Base-by-base conservation (phyloP, 2,113 vertebrate genomes). In the Pluvianellus socialis region DNA sequence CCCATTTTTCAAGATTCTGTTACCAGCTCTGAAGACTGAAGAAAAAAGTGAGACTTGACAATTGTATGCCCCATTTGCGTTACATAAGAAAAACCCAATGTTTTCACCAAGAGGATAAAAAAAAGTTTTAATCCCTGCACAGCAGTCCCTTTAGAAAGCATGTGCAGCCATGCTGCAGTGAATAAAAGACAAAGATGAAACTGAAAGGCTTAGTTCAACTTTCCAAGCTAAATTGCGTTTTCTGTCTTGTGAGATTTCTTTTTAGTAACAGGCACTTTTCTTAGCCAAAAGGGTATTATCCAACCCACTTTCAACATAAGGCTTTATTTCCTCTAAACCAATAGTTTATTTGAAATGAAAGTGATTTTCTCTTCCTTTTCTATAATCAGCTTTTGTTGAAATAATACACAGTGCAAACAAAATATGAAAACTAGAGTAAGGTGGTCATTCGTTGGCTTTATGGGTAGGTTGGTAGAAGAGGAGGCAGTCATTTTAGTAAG, bases 111-210 rank as follows among this genome's bases (percentile, higher is more conserved):
- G 14, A 74, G 17, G 8, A 24, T 38, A 74, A 59, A 59, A 81
- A 73, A 72, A 32, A 47, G 17, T 56, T 92, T 79, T 85, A 93
- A 88, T 73, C 42, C 32, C 19, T 26, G 22, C 45, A 79, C 40
- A 75, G 35, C 30, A 82, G 65, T 88, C 59, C 23, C 53, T 81
- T 88, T 62, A 56, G 22, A 83, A 94, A 83, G 28, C 53, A 70
- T 6, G 35, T 73, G 45, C 85, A 86, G 58, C 50, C 63, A 83
- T 4, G 14, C 58, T 93, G 59, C 45, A 77, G 26, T 22, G 59
- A 90, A 86, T 80, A 80, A 92, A 88, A 61, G 18, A 63, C 50
- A 93, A 86, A 86, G 56, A 93, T 42, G 55, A 96, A 95, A 92
- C 38, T 44, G 45, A 94, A 95, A 86, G 72, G 55, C 53, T 93